Conservation (phyloP, 2,113 vertebrate species). For the Acanthisitta chloris region DNA sequence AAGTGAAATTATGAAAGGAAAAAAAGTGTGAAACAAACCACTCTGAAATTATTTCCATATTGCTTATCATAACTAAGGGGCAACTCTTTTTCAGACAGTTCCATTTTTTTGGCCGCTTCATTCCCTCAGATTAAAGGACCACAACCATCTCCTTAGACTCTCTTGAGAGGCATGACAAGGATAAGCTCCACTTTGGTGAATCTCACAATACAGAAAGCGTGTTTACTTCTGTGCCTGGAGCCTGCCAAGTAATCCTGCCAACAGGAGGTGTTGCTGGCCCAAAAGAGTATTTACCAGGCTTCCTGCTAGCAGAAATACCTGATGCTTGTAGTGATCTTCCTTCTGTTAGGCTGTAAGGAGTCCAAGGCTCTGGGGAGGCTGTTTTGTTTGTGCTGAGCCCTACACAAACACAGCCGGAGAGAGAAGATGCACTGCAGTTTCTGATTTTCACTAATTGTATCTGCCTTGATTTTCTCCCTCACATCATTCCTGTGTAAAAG, state of each 20-base stretch:
- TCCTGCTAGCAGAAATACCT: conserved; percentile 51
- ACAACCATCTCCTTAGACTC: background rate
- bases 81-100: background rate
- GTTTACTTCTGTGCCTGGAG: background rate
- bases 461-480: background rate
- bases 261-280: conserved; percentile 58
- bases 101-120: background rate
- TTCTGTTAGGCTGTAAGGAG: background rate
- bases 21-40: background rate
- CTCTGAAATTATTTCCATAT: conserved; percentile 2
- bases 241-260: conserved; percentile 35
- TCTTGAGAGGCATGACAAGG: background rate
- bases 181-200: background rate
- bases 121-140: background rate
- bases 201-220: background rate
- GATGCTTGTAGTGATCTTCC: conserved; percentile 10
- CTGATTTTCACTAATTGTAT: background rate
- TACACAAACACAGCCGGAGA: background rate
- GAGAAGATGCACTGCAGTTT: background rate
- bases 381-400: conserved; percentile 26
- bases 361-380: background rate
- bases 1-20: background rate
- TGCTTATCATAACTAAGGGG: background rate
- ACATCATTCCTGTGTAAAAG: background rate
- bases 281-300: conserved; percentile 1